Evolutionary conservation across 2,888 invertebrate genomes (phyloP), one percentile per base, ranked within the genome.

Genomic region (Carabus problematicus): DNA sequence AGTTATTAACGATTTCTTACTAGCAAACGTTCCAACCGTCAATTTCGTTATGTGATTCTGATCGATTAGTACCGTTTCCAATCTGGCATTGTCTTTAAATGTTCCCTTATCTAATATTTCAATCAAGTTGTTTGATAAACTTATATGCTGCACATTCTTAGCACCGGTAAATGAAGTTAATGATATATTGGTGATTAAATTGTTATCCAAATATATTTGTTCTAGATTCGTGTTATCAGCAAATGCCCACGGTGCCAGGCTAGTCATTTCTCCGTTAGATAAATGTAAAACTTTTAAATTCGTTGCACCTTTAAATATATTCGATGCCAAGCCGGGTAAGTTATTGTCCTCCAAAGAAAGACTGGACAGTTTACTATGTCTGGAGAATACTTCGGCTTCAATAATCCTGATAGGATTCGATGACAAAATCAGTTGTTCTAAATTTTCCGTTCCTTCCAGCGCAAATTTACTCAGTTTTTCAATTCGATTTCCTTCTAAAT

Each of bases 101-200:
- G 45, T 14, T 18, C 62, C n/a, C 8, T 54, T 12, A 16, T 70
- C 55, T n/a, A 71, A 43, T 9, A 19, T 16, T 41, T 47, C 39
- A 56, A 69, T 55, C 7, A 62, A 69, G 62, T 69, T 69, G 45
- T 69, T 45, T 12, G 61, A 56, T 6, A 69, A 69, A 29, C 45
- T 58, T 43, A 69, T 39, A 16, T 40, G 19, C 3, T 42, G 18
- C 55, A 69, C 43, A 69, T 62, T 69, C 42, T 12, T 42, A 1
- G 62, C 62, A 11, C 62, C 61, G 0, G 56, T 45, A 56, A 69
- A 69, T 55, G 62, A 29, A 40, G 19, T 42, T 14, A 52, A 16
- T 12, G 56, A 69, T 45, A 69, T 40, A n/a, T 55, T 64, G 40
- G 43, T 47, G 16, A 70, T 70, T 12, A 29, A 12, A 60, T 70